These are phyloP conservation scores for Karalla daura DNA, from an alignment of 2,797 vertebrate species.

Conservation along the genomic window DNA sequence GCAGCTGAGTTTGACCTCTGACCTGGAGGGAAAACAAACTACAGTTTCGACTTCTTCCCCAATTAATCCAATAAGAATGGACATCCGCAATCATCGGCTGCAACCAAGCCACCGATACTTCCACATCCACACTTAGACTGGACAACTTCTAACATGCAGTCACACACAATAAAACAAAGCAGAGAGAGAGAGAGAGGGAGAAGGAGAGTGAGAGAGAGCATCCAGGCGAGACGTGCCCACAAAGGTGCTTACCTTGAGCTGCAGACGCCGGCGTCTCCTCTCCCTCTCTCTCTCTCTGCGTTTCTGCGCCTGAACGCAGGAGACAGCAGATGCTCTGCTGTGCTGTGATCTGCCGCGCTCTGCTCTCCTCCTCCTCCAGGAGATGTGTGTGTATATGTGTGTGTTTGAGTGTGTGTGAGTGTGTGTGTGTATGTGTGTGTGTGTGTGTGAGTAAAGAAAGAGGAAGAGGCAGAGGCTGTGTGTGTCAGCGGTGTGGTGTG, in stretches of 20 bases:
- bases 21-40: not conserved
- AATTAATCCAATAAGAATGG: conserved; percentile 36
- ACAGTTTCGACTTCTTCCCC: not conserved
- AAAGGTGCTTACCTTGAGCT: conserved; percentile 57
- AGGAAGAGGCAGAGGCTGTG: not conserved
- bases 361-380: conserved; percentile 29
- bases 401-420: no score
- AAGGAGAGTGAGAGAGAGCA: no score
- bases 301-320: conserved; percentile 9
- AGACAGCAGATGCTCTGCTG: conserved; percentile 44
- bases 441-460: not conserved
- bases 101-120: conserved; percentile 6
- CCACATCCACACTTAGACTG: conserved; percentile 1
- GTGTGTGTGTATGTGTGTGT: not conserved
- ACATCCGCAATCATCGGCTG: not conserved
- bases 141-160: conserved; percentile 36
- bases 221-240: conserved; percentile 9
- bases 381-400: conserved; percentile 9
- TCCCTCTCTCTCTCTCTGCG: no score
- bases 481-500: not conserved
- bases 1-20: conserved; percentile 4
- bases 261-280: conserved; percentile 20
- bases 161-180: not conserved
- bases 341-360: conserved; percentile 19
- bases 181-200: no score